A percentile compares a stretch with the other conserved stretches of the same genome.
These are phyloP conservation scores for Channa maculata DNA, from an alignment of 2,113 vertebrate species.

Conservation along the genomic window DNA sequence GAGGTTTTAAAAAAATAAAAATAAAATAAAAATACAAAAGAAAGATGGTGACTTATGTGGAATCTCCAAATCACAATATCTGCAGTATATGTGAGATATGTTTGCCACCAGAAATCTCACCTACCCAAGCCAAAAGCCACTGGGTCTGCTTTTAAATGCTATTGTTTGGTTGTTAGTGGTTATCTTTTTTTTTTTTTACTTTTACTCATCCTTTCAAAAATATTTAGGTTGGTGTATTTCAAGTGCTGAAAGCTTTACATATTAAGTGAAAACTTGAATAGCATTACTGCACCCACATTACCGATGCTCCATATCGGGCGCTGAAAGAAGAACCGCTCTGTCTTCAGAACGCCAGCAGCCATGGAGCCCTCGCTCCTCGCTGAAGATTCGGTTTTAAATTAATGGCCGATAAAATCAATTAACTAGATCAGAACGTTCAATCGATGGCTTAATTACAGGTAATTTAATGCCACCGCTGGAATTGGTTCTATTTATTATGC, in stretches of 20 bases:
- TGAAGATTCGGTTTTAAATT: slow-evolving; percentile 58
- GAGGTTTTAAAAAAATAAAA: slow-evolving; percentile 15
- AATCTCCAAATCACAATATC: slow-evolving; percentile 10
- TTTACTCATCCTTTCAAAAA: slow-evolving; percentile 25
- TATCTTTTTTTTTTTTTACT: slow-evolving; percentile 9
- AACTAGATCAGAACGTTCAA: slow-evolving; percentile 74
- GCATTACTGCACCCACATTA: slow-evolving; percentile 45
- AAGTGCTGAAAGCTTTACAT: slow-evolving; percentile 28
- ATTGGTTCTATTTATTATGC: slow-evolving; percentile 79
- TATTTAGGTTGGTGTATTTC: slow-evolving; percentile 8
- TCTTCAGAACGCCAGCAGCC: slow-evolving; percentile 44
- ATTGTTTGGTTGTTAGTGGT: neutral
- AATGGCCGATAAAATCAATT: slow-evolving; percentile 82
- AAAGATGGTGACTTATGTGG: slow-evolving; percentile 7
- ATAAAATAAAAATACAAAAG: slow-evolving; percentile 21
- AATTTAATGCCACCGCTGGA: slow-evolving; percentile 77
- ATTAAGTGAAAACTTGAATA: slow-evolving; percentile 23
- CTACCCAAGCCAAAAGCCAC: neutral
- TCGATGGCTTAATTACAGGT: slow-evolving; percentile 77
- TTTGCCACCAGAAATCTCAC: slow-evolving; percentile 7
- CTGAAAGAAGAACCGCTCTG: slow-evolving; percentile 49
- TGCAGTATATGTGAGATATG: slow-evolving; percentile 6
- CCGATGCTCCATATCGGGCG: slow-evolving; percentile 51
- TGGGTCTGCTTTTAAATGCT: no score
- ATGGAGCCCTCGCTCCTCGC: slow-evolving; percentile 20